Conservation (phyloP, 2,888 invertebrate species). For the Malthinus flaveolus region DNA sequence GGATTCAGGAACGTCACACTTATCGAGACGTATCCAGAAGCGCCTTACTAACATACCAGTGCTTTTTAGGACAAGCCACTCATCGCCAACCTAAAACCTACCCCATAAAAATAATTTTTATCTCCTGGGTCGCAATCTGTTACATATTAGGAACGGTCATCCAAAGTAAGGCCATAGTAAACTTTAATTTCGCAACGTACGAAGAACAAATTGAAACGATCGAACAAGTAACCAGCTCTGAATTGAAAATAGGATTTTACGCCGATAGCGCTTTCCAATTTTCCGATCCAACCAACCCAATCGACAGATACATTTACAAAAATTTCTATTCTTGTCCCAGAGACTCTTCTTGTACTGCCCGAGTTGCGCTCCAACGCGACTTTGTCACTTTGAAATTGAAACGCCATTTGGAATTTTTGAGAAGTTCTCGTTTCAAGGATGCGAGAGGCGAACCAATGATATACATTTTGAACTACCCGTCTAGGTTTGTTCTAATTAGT, state of each 20-base stretch:
- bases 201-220: slow-evolving; percentile 20
- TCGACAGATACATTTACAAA: slow-evolving; percentile 10
- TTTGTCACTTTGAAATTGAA: slow-evolving; percentile 12
- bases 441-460: slow-evolving; percentile 9
- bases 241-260: slow-evolving; percentile 16
- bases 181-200: slow-evolving; percentile 17
- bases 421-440: neutral
- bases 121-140: slow-evolving; percentile 4
- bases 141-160: slow-evolving; percentile 10
- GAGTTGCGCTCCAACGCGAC: slow-evolving; percentile 7
- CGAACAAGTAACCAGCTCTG: slow-evolving; percentile 17
- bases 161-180: slow-evolving; percentile 20
- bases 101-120: slow-evolving; percentile 1
- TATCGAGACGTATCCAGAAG: neutral
- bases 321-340: neutral
- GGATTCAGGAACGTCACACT: neutral
- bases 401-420: slow-evolving; percentile 7
- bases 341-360: neutral
- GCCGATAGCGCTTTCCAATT: neutral
- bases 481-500: neutral
- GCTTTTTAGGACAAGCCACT: slow-evolving; percentile 6
- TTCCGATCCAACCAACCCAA: neutral
- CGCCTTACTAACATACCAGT: neutral
- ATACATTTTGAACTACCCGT: slow-evolving; percentile 5
- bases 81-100: neutral